Evolutionary conservation across 2,797 vertebrate genomes (phyloP).

Genomic region (Melanotaenia pygmaea): DNA sequence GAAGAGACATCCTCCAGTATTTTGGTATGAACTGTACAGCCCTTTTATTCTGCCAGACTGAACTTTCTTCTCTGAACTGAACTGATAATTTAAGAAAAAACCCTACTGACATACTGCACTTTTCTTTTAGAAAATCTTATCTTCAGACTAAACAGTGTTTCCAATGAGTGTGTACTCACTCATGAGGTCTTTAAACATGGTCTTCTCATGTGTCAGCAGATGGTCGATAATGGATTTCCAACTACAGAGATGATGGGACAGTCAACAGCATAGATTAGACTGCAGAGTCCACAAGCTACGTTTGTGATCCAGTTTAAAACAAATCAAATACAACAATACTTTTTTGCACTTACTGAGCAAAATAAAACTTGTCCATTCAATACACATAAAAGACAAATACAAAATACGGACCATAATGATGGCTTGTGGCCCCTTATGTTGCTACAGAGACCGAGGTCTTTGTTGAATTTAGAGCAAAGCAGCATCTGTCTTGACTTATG

Average conservation of each 20-base stretch:
- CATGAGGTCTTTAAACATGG: slow-evolving; percentile 99
- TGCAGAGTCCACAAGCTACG: not conserved
- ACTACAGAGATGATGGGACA: slow-evolving; percentile 71
- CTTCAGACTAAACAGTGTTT: not conserved
- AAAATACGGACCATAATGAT: too few relatives aligned
- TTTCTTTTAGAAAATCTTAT: slow-evolving; percentile 1
- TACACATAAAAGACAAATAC: too few relatives aligned
- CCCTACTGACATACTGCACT: not conserved
- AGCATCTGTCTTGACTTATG: too few relatives aligned
- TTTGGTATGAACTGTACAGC: not conserved
- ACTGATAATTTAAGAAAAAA: not conserved
- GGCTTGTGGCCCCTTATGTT: too few relatives aligned
- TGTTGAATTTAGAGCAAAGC: too few relatives aligned
- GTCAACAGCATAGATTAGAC: slow-evolving; percentile 13
- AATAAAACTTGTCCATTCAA: not conserved
- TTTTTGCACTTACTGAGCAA: not conserved
- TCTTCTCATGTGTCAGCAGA: slow-evolving; percentile 97
- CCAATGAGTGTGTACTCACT: slow-evolving; percentile 84
- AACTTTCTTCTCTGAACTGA: not conserved
- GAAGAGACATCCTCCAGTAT: not conserved
- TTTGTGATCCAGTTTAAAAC: not conserved
- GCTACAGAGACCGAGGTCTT: too few relatives aligned
- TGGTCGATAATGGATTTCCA: slow-evolving; percentile 97
- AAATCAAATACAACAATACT: not conserved
- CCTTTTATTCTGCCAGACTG: not conserved